phyloP scores from a whole-genome alignment of 2,113 vertebrate species.

The Myotis yumanensis region DNA sequence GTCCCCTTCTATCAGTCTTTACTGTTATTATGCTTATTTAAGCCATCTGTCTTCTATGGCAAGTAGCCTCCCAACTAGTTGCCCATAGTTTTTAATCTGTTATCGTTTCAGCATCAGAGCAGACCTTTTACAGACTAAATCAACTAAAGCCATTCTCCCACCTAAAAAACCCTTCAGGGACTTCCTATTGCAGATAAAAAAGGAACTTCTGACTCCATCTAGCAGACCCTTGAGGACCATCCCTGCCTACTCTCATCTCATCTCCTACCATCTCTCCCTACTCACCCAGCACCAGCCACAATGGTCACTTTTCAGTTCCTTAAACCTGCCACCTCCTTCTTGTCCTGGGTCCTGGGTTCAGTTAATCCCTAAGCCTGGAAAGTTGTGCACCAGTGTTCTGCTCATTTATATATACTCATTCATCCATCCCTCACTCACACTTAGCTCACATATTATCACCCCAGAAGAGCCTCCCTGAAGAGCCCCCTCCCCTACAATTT shows the following conservation, averaged over 20 bases:
- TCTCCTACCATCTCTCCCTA: background rate
- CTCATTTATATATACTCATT: background rate
- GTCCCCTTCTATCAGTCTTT: background rate
- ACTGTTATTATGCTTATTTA: background rate
- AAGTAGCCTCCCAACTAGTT: background rate
- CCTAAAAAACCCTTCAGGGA: background rate
- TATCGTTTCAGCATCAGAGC: background rate
- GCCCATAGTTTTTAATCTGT: background rate
- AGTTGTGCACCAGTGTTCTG: background rate
- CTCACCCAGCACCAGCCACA: background rate
- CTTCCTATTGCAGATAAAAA: background rate
- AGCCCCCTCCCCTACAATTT: background rate
- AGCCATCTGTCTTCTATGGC: background rate
- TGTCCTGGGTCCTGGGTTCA: background rate
- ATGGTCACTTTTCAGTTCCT: background rate
- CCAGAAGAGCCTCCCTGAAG: background rate
- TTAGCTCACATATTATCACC: background rate
- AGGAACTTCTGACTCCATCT: background rate
- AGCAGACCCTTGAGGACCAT: rapidly evolving
- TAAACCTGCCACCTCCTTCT: background rate
- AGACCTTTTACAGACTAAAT: background rate
- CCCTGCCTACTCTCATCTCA: background rate
- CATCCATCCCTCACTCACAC: background rate
- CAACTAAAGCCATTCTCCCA: background rate
- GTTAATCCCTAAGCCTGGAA: background rate